Conservation (phyloP, 2,888 invertebrate genomes). For the Deroplatys truncata region DNA sequence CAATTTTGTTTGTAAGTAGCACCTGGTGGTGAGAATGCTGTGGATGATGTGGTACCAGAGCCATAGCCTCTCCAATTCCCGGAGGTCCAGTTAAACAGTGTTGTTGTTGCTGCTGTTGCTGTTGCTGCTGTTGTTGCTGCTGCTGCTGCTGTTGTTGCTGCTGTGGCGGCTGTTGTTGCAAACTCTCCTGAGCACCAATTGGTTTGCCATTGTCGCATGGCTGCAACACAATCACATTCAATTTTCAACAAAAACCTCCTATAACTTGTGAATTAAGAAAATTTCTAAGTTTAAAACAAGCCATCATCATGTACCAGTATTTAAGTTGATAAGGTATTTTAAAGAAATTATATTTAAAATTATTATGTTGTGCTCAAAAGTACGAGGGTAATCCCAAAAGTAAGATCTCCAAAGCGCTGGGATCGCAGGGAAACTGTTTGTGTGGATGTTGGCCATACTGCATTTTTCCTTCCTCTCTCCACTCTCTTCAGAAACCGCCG, state of each 20-base stretch:
- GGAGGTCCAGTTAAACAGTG: slow-evolving; percentile 19
- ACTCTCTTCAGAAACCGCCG: too few species aligned
- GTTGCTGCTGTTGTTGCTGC: neutral
- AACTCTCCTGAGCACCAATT: slow-evolving; percentile 7
- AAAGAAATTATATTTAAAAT: too few species aligned
- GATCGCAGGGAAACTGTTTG: too few species aligned
- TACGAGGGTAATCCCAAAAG: too few species aligned
- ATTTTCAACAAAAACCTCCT: neutral
- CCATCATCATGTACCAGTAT: too few species aligned
- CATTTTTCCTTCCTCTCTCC: too few species aligned
- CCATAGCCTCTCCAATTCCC: slow-evolving; percentile 27
- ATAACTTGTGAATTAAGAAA: neutral
- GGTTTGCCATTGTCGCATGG: slow-evolving; percentile 23
- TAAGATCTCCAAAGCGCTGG: too few species aligned
- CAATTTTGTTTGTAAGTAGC: neutral
- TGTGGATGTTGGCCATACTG: too few species aligned
- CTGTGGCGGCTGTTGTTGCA: slow-evolving; percentile 2
- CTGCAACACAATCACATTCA: neutral
- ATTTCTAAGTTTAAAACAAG: neutral
- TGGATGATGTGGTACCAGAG: slow-evolving; percentile 34
- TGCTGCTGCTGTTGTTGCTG: slow-evolving; percentile 5
- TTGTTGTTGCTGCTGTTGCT: slow-evolving; percentile 9
- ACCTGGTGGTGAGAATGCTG: slow-evolving; percentile 35
- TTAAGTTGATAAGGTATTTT: too few species aligned
- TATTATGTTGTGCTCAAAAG: too few species aligned